A percentile compares a stretch with the other conserved stretches of the same genome.
Conservation (phyloP, 2,113 vertebrate species). For the Turnix velox region DNA sequence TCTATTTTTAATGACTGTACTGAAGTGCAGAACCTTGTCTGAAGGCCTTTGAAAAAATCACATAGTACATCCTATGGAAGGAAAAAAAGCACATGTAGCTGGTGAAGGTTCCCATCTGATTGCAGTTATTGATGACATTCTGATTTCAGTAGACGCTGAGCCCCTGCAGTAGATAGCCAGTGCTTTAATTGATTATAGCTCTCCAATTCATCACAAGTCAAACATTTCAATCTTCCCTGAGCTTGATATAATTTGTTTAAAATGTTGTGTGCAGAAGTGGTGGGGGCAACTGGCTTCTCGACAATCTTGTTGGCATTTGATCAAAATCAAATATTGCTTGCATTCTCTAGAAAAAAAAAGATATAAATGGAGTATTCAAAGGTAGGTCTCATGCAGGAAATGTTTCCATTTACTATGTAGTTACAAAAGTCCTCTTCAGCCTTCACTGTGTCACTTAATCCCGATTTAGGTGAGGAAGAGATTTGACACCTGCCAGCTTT, state of each 20-base stretch:
- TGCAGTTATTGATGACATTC: not conserved
- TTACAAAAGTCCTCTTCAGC: not conserved
- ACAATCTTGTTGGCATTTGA: not conserved
- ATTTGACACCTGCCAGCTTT: not conserved
- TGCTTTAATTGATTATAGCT: not conserved
- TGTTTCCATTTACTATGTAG: not conserved
- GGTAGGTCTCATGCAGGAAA: not conserved
- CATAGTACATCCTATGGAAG: accelerated
- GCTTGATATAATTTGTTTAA: slow-evolving; percentile 43
- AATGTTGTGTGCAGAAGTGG: not conserved
- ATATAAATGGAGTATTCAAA: not conserved
- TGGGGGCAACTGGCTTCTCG: not conserved
- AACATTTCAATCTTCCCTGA: not conserved
- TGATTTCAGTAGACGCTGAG: not conserved
- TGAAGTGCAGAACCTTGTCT: not conserved
- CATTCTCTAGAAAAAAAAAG: not conserved
- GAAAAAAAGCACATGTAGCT: not conserved
- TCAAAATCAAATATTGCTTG: not conserved
- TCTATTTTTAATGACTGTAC: not conserved
- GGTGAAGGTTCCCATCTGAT: not conserved
- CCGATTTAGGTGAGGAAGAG: not conserved
- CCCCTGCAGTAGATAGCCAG: not conserved
- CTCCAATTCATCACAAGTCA: not conserved
- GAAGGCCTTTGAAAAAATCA: not conserved
- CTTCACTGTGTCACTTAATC: not conserved